Evolutionary conservation across 92 coral and sea anemone genomes (phyloP), one percentile per base, ranked within the genome.

Genomic region (Siderastrea radians): DNA sequence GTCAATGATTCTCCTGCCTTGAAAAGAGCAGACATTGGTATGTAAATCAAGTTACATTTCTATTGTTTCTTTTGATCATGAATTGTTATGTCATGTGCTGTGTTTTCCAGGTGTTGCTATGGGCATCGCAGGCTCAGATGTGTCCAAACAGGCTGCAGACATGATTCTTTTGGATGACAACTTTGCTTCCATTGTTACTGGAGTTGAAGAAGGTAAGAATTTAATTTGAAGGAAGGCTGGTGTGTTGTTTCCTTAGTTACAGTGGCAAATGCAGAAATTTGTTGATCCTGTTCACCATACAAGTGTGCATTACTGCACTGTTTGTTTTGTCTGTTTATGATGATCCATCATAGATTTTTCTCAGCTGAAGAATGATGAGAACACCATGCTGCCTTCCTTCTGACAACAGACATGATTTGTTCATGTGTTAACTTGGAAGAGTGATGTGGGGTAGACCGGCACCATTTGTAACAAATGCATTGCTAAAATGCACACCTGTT

Each of bases 91-190:
- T 66, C 26, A 44, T 63, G 49, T n/a, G 5, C 70, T 58, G 9
- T 57, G 62, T 47, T 75, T 50, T 43, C 2, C 78, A 96, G 99
- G 99, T 82, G 97, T 96, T 88, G 99, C 99, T 67, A 96, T 96
- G 99, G 99, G 99, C 74, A 96, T 96, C 55, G 98, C 99, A 62
- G 99, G 99, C 84, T 96, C 99, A 50, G 99, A 96, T 73, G 99
- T 96, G 71, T 96, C 99, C 48, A 96, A 96, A 72, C 99, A 96
- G 90, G 99, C 99, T 52, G 98, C 99, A 46, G 99, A 97, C 83
- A 95, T 97, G 99, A 95, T 97, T 83, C 91, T 97, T 16, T 78
- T 95, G 88, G 99, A 97, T 81, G 99, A 97, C 85, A 97, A 97
- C 90, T 97, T 97, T 95, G 99, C 99, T 75, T 97, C 99, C 54